Evolutionary conservation across 2,888 invertebrate species (phyloP).

Genomic region (Fragum fragum): DNA sequence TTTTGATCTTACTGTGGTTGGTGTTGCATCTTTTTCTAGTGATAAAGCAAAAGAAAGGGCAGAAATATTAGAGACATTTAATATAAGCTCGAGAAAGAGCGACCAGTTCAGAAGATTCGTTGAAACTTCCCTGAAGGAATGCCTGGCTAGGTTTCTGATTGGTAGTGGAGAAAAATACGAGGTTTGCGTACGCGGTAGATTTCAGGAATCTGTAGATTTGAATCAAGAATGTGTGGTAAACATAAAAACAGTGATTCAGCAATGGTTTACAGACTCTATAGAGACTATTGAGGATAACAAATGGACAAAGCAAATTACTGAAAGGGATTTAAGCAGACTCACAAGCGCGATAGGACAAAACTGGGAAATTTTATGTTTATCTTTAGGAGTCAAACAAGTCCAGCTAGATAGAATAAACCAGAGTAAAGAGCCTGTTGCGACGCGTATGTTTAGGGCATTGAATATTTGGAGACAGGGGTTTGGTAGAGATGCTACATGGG

Average conservation of each 20-base stretch:
- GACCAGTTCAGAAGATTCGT: slow-evolving; percentile 15
- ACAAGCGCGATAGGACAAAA: slow-evolving; percentile 29
- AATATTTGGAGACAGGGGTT: neutral
- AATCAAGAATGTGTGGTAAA: neutral
- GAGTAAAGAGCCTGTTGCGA: slow-evolving; percentile 9
- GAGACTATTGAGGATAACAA: neutral
- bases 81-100: slow-evolving; percentile 2
- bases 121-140: neutral
- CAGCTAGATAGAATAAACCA: slow-evolving; percentile 26
- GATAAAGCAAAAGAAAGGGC: neutral
- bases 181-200: neutral
- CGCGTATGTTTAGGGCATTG: slow-evolving; percentile 12
- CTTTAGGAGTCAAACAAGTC: slow-evolving; percentile 15
- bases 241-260: neutral
- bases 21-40: neutral
- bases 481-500: slow-evolving; percentile 3
- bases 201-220: neutral
- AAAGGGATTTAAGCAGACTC: slow-evolving; percentile 2
- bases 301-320: neutral
- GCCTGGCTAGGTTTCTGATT: neutral
- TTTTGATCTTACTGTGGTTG: neutral
- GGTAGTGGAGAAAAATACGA: neutral
- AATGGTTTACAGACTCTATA: slow-evolving; percentile 24
- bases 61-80: neutral
- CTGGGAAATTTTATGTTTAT: slow-evolving; percentile 30